These are phyloP conservation scores for Phalera bucephala DNA, from an alignment of 2,888 invertebrate genomes.

Conservation along the genomic window DNA sequence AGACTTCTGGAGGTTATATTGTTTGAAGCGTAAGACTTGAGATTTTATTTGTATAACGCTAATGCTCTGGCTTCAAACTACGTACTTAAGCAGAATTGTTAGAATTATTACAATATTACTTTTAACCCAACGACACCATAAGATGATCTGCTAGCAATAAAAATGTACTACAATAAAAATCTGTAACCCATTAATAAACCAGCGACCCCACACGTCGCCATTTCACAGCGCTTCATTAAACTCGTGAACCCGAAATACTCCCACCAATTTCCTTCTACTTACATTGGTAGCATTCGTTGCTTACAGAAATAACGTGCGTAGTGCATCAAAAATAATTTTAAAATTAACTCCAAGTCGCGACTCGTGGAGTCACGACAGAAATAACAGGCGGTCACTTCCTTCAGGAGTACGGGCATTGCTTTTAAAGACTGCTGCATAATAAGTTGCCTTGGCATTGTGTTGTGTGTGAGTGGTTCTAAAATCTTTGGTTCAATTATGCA, in stretches of 20 bases:
- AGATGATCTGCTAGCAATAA: too few relatives aligned
- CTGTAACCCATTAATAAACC: not conserved
- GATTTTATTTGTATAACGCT: too few relatives aligned
- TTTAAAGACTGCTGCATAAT: too few relatives aligned
- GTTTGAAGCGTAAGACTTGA: too few relatives aligned
- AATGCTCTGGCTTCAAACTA: too few relatives aligned
- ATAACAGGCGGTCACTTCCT: conserved; percentile 37
- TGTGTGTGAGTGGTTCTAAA: too few relatives aligned
- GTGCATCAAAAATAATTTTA: conserved; percentile 72
- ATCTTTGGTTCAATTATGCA: too few relatives aligned
- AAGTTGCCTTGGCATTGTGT: too few relatives aligned
- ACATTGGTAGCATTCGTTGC: conserved; percentile 1
- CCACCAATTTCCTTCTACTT: conserved; percentile 2
- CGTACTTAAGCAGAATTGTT: too few relatives aligned
- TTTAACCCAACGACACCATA: too few relatives aligned
- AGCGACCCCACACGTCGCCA: conserved; percentile 26
- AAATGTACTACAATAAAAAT: not conserved
- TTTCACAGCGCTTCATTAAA: conserved; percentile 18
- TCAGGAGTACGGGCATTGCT: conserved; percentile 25
- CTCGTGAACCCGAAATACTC: conserved; percentile 23
- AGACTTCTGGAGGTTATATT: too few relatives aligned
- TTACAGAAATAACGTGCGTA: conserved; percentile 42
- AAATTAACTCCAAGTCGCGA: conserved; percentile 56
- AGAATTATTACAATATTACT: too few relatives aligned
- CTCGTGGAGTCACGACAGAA: conserved; percentile 39